Conservation (phyloP, 2,797 vertebrate genomes). For the Sebastes taczanowskii region DNA sequence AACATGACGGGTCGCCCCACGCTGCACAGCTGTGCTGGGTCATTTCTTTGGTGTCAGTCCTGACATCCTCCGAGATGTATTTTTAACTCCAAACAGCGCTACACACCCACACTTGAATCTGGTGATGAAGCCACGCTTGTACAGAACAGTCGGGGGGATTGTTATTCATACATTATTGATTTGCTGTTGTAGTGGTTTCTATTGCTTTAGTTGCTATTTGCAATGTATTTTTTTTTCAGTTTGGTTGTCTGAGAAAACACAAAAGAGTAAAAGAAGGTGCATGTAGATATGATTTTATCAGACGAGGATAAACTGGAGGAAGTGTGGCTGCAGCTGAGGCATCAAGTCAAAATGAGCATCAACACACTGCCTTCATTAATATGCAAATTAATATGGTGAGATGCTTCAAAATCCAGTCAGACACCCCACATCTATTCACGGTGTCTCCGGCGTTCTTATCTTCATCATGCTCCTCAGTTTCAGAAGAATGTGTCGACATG, state of each 20-base stretch:
- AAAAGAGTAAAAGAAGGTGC: not conserved
- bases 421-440: not conserved
- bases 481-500: not conserved
- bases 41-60: slow-evolving; percentile 7
- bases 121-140: slow-evolving; percentile 8
- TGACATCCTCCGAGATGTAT: slow-evolving; percentile 17
- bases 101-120: not conserved
- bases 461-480: not conserved
- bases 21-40: not conserved
- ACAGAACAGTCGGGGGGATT: slow-evolving; percentile 4
- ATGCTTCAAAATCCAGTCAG: not conserved
- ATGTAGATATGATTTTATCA: slow-evolving; percentile 15
- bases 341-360: not conserved
- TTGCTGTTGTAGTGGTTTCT: slow-evolving; percentile 21
- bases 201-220: slow-evolving; percentile 20
- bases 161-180: slow-evolving; percentile 56
- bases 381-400: not conserved
- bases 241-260: not conserved
- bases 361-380: not conserved
- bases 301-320: not conserved
- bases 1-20: not conserved
- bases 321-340: not conserved
- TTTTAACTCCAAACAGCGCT: slow-evolving; percentile 7
- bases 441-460: not conserved
- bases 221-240: not conserved